Conservation (phyloP, 1,140 invertebrate species). For the Lasioglossum albipes region DNA sequence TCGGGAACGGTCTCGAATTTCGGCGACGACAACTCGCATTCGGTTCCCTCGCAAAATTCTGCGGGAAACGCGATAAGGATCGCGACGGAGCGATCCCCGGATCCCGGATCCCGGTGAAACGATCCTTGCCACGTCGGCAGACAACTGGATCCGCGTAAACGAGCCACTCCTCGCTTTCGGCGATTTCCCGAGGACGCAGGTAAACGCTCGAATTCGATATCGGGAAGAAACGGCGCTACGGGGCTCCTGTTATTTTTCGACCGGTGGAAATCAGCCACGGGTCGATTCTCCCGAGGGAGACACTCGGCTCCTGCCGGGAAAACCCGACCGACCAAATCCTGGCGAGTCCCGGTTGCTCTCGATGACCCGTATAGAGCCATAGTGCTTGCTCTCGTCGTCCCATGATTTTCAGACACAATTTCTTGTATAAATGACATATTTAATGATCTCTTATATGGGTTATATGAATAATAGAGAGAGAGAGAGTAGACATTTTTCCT, state of each 20-base stretch:
- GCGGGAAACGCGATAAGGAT: constrained; percentile 53
- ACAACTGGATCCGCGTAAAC: constrained; percentile 4
- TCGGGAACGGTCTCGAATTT: constrained; percentile 36
- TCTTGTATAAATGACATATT: too few relatives aligned
- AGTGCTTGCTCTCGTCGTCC: too few relatives aligned
- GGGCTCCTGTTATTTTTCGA: neutral
- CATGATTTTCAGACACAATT: too few relatives aligned
- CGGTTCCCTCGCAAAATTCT: constrained; percentile 44
- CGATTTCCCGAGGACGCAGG: constrained; percentile 7
- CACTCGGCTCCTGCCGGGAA: neutral
- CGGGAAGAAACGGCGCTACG: neutral
- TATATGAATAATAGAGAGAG: too few relatives aligned
- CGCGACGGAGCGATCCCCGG: constrained; percentile 5
- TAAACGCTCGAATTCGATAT: constrained; percentile 14
- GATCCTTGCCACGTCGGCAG: constrained; percentile 22
- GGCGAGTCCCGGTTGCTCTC: too few relatives aligned
- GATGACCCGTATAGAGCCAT: too few relatives aligned
- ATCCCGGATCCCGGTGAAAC: constrained; percentile 14
- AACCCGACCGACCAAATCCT: neutral
- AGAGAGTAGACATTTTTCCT: too few relatives aligned
- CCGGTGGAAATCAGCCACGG: neutral
- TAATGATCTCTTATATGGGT: too few relatives aligned
- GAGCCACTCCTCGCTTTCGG: neutral
- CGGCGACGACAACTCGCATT: constrained; percentile 47
- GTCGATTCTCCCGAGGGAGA: neutral